Evolutionary conservation across 2,888 invertebrate species (phyloP).

Genomic region (Operophtera brumata): DNA sequence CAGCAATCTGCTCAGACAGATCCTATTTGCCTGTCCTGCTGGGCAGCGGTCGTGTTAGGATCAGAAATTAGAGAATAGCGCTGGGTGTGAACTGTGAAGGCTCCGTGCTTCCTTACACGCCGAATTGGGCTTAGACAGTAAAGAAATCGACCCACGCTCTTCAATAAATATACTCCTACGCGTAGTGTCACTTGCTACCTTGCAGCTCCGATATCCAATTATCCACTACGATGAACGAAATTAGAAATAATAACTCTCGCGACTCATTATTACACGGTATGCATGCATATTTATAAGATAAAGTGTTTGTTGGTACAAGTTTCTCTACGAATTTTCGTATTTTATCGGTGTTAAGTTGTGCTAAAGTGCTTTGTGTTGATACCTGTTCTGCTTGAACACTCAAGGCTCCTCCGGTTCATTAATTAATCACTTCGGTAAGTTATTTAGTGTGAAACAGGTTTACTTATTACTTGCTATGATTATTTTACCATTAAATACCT

Average conservation of each 20-base stretch:
- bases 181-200: constrained; percentile 42
- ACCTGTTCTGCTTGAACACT: constrained; percentile 11
- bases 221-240: constrained; percentile 54
- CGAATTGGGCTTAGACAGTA: constrained; percentile 66
- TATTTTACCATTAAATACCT: neutral
- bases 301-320: constrained; percentile 34
- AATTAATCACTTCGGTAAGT: constrained; percentile 17
- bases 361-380: constrained; percentile 11
- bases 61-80: constrained; percentile 50
- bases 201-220: constrained; percentile 53
- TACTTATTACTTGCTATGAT: too few relatives aligned
- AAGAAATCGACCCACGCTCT: constrained; percentile 71
- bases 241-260: constrained; percentile 43
- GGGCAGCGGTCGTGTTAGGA: constrained; percentile 47
- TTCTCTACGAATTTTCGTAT: constrained; percentile 11
- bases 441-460: neutral
- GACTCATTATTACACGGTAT: constrained; percentile 31
- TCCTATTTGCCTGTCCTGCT: constrained; percentile 38
- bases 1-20: constrained; percentile 29
- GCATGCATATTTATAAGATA: constrained; percentile 33
- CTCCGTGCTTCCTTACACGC: constrained; percentile 47
- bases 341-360: neutral
- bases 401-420: constrained; percentile 5
- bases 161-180: constrained; percentile 74
- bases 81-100: constrained; percentile 47